These are phyloP conservation scores for Heliconius hermathena DNA, from an alignment of 1,140 invertebrate genomes.

Conservation along the genomic window DNA sequence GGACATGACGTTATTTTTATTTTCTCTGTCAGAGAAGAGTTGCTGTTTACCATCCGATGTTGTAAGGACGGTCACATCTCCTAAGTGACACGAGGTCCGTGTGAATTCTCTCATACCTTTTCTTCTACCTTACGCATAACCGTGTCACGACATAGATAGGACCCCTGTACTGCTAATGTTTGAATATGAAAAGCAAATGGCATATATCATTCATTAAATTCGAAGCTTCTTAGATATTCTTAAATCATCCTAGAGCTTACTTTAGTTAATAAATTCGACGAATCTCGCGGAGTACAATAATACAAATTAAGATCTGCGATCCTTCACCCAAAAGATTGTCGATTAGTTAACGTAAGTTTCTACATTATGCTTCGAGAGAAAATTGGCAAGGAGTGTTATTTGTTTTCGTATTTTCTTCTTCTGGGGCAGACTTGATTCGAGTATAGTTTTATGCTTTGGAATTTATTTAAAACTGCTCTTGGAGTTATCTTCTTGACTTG, in stretches of 20 bases:
- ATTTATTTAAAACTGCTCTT: conserved; percentile 1
- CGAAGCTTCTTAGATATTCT: background rate
- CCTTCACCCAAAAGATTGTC: conserved; percentile 1
- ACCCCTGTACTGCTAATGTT: background rate
- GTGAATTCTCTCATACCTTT: background rate
- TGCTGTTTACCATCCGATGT: background rate
- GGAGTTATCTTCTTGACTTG: background rate
- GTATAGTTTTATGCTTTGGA: background rate
- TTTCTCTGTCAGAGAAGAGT: background rate
- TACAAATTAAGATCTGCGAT: background rate
- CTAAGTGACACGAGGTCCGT: background rate
- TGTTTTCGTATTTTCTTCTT: background rate
- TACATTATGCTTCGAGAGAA: background rate
- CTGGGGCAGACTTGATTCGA: background rate
- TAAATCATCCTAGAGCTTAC: background rate
- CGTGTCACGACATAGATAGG: background rate
- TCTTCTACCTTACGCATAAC: background rate
- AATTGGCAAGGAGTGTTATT: background rate
- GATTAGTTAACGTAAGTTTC: background rate
- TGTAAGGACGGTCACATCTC: background rate
- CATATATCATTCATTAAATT: background rate
- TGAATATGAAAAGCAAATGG: background rate
- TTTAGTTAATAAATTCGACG: background rate
- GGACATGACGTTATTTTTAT: conserved; percentile 15
- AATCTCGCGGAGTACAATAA: conserved; percentile 1